Conservation (phyloP, 1,140 invertebrate genomes). For the Proctacanthus coquilletti region DNA sequence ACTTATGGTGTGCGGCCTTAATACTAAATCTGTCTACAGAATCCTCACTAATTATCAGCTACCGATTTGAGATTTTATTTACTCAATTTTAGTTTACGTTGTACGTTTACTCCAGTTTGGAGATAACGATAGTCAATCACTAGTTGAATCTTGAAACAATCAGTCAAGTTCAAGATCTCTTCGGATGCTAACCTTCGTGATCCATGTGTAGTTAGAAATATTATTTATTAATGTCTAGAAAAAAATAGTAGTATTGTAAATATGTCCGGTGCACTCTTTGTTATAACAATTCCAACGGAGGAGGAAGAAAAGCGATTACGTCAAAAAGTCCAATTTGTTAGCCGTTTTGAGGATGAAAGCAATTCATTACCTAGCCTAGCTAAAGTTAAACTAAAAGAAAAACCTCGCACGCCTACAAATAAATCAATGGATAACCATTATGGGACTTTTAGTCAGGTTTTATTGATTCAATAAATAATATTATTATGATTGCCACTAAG, state of each 20-base stretch:
- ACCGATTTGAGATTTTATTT: too few relatives aligned
- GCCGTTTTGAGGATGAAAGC: not conserved
- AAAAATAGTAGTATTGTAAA: not conserved
- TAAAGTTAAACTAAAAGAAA: not conserved
- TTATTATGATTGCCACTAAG: not conserved
- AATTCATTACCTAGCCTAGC: not conserved
- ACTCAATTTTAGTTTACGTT: too few relatives aligned
- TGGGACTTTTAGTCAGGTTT: constrained; percentile 4
- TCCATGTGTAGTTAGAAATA: too few relatives aligned
- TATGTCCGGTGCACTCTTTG: constrained; percentile 28
- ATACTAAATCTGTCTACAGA: too few relatives aligned
- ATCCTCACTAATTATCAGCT: too few relatives aligned
- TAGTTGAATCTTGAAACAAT: too few relatives aligned
- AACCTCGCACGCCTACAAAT: not conserved
- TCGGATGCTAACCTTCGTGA: too few relatives aligned
- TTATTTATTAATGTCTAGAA: too few relatives aligned
- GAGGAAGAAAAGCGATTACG: constrained; percentile 16
- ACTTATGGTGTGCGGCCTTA: too few relatives aligned
- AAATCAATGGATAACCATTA: constrained; percentile 5
- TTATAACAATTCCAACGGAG: constrained; percentile 29
- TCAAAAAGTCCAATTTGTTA: constrained; percentile 3
- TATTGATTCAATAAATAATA: not conserved
- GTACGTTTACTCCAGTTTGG: too few relatives aligned
- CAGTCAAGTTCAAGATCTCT: too few relatives aligned
- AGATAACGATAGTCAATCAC: too few relatives aligned